Base-by-base conservation (phyloP, 2,888 invertebrate species). In the Conops quadrifasciatus region DNA sequence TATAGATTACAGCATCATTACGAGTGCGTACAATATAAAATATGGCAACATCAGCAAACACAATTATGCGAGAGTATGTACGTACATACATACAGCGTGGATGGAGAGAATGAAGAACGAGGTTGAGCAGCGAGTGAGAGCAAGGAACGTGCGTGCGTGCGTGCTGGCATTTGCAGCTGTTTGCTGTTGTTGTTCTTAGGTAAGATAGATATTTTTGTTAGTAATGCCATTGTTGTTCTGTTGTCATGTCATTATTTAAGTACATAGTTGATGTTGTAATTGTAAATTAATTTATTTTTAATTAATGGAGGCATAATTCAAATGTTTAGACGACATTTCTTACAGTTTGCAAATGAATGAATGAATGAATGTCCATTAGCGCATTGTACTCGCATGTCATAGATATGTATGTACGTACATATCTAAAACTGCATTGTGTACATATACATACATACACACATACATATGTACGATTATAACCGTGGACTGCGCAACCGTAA, bases 1-100 rank as follows among this genome's bases (percentile, higher is more conserved):
- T 68, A 68, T 68, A 68, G 62, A 68, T 68, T 62, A 68, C 60
- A 62, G 60, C 49, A 68, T 68, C 53, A 62, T 68, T 68, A 68
- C 24, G n/a, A 58, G 24, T 51, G 62, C 49, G 30, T 7, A 36
- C 36, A 9, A 36, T 4, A 36, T 36, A 36, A 68, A 68, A 68
- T 68, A 68, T 62, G 51, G 51, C 60, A 60, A 68, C 60, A 36
- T 51, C 45, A 30, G 19, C 56, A 36, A 19, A 66, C 53, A 66
- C 36, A 36, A 36, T 24, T 21, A 62, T 30, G 51, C 47, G 59
- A 21, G 26, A 30, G 30, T 43, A 47, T n/a, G n/a, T n/a, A n/a
- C n/a, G n/a, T n/a, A n/a, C n/a, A n/a, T n/a, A n/a, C n/a, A 62
- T 36, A 62, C 45, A 45, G 19, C 24, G 62, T n/a, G n/a, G n/a